Conservation (phyloP, 2,113 vertebrate species). For the Salminus brasiliensis region DNA sequence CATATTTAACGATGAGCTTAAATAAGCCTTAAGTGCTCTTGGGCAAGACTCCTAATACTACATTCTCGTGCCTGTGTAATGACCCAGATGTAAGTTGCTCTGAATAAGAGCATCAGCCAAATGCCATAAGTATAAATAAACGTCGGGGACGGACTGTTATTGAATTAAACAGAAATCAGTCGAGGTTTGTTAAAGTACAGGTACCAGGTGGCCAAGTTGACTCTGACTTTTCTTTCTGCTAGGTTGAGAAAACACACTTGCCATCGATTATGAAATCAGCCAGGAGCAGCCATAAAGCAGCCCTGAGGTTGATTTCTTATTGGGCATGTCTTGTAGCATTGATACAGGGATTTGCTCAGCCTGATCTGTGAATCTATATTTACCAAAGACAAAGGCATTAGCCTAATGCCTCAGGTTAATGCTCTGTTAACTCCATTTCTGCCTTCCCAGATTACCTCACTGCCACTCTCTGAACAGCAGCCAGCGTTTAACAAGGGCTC, state of each 20-base stretch:
- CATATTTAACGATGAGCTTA: too few relatives aligned
- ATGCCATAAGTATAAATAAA: too few relatives aligned
- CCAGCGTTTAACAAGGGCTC: background rate
- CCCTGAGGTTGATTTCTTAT: background rate
- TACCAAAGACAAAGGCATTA: conserved; percentile 30
- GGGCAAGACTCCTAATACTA: too few relatives aligned
- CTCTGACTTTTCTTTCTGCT: background rate
- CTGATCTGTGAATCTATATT: conserved; percentile 33
- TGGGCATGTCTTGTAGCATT: background rate
- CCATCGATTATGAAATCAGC: conserved; percentile 20
- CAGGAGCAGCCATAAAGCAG: conserved; percentile 6
- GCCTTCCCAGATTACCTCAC: background rate
- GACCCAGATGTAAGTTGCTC: too few relatives aligned
- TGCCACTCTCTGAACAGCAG: background rate
- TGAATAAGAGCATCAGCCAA: too few relatives aligned
- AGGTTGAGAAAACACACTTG: conserved; percentile 5
- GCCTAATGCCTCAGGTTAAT: conserved; percentile 24
- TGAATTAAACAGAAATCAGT: background rate
- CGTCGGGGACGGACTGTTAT: too few relatives aligned
- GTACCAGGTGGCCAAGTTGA: background rate
- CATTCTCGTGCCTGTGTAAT: too few relatives aligned
- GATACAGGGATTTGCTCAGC: conserved; percentile 28
- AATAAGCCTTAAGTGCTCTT: too few relatives aligned
- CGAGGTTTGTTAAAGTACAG: background rate
- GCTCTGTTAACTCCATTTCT: background rate